phyloP scores from a whole-genome alignment of 2,113 vertebrate species.

The Trematomus loennbergii region DNA sequence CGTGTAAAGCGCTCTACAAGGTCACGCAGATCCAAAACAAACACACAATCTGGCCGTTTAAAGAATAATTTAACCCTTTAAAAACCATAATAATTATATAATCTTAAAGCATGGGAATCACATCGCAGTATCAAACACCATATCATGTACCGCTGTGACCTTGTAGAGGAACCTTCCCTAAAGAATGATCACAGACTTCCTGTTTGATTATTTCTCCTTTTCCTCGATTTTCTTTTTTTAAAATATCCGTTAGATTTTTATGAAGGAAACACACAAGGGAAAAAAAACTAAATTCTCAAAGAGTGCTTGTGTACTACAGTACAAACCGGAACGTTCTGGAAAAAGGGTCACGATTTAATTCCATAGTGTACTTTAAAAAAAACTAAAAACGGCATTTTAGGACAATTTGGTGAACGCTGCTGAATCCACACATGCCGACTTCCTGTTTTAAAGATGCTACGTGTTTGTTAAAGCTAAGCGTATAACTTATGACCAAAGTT shows the following conservation, averaged over 20 bases:
- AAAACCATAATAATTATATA: conserved; percentile 71
- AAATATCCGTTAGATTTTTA: conserved; percentile 76
- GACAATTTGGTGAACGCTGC: conserved; percentile 75
- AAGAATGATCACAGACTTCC: conserved; percentile 79
- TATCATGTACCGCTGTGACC: conserved; percentile 74
- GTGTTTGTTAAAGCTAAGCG: conserved; percentile 82
- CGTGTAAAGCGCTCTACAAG: conserved; percentile 76
- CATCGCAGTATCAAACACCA: conserved; percentile 72
- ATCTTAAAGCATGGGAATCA: conserved; percentile 70
- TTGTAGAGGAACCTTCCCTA: conserved; percentile 82
- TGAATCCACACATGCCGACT: conserved; percentile 68
- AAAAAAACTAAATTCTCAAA: conserved; percentile 56
- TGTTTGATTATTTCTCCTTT: conserved; percentile 29
- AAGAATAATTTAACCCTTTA: conserved; percentile 79
- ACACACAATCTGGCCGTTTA: conserved; percentile 73
- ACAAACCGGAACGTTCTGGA: conserved; percentile 71
- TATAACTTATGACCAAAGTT: conserved; percentile 86
- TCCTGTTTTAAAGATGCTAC: conserved; percentile 77
- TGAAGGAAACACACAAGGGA: conserved; percentile 84
- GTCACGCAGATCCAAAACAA: conserved; percentile 72
- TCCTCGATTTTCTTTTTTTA: conserved; percentile 30
- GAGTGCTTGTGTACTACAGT: conserved; percentile 81
- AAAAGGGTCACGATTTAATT: conserved; percentile 74
- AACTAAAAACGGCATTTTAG: conserved; percentile 64
- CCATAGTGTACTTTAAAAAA: conserved; percentile 71